These are phyloP conservation scores for Mastigias papua DNA, from an alignment of 30 jellyfish, hydroid and myxozoan species.

Conservation along the genomic window DNA sequence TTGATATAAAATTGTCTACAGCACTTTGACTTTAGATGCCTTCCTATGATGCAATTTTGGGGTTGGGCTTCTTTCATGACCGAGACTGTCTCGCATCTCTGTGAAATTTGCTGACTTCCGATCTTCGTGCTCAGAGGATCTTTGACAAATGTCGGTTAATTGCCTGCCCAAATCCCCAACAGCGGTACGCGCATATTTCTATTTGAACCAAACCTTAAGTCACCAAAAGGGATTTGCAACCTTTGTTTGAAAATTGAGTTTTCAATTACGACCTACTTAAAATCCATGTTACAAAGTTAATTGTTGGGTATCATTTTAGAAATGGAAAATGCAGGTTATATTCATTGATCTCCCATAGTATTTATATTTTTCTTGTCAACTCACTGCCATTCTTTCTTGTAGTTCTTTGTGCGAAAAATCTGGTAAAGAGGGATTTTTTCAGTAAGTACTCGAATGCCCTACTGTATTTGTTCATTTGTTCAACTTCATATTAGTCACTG, in stretches of 20 bases:
- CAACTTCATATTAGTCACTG: too few species aligned
- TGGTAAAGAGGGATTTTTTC: constrained; percentile 89
- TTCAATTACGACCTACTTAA: background rate
- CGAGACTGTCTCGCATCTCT: constrained; percentile 15
- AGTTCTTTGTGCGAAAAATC: constrained; percentile 71
- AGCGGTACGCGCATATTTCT: constrained; percentile 9
- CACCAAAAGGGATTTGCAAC: constrained; percentile 21
- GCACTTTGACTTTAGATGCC: background rate
- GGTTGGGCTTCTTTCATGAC: background rate
- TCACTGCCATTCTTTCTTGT: background rate
- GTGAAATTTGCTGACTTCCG: constrained; percentile 28
- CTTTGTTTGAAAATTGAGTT: background rate
- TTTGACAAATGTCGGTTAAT: background rate
- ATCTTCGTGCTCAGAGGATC: constrained; percentile 23
- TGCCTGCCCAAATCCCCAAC: constrained; percentile 24
- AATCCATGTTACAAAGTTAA: background rate
- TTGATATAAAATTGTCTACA: background rate
- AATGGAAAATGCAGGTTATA: background rate
- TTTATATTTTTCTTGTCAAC: too few species aligned
- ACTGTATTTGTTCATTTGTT: background rate
- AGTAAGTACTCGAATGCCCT: constrained; percentile 62
- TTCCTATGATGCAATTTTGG: background rate
- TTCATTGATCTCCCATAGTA: too few species aligned
- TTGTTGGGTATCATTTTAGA: background rate
- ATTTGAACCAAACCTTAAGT: background rate